phyloP scores from a whole-genome alignment of 1,140 invertebrate species.

The Stegodyphus dumicola region DNA sequence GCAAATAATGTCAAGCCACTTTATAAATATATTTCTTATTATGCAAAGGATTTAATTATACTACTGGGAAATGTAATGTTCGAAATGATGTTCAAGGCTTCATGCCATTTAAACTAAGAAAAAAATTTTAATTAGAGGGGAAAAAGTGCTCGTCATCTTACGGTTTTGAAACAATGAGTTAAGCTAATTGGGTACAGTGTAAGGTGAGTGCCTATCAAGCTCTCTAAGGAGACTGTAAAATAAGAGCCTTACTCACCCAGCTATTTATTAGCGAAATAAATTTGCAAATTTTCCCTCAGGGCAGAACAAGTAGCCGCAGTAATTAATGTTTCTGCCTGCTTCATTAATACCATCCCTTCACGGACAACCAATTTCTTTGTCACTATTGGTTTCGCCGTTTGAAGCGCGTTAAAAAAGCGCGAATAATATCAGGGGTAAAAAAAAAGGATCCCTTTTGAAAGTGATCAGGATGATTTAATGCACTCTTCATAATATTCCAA shows the following conservation, averaged over 20 bases:
- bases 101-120: background rate
- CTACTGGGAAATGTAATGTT: background rate
- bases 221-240: background rate
- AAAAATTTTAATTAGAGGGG: background rate
- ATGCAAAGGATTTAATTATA: background rate
- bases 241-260: background rate
- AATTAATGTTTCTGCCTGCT: slow-evolving; percentile 33
- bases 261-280: background rate
- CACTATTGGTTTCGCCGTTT: slow-evolving; percentile 16
- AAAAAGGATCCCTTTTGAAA: slow-evolving; percentile 9
- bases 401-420: background rate
- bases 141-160: background rate
- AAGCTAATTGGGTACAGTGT: background rate
- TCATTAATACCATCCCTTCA: slow-evolving; percentile 57
- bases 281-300: background rate
- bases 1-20: background rate
- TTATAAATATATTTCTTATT: background rate
- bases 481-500: background rate
- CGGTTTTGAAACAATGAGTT: background rate
- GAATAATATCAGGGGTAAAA: slow-evolving; percentile 7
- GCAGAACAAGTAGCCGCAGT: background rate
- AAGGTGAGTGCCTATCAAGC: background rate
- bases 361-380: slow-evolving; percentile 51
- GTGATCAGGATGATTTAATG: slow-evolving; percentile 37
- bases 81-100: background rate